Evolutionary conservation across 1,140 invertebrate genomes (phyloP).

Genomic region (Eupeodes corollae): DNA sequence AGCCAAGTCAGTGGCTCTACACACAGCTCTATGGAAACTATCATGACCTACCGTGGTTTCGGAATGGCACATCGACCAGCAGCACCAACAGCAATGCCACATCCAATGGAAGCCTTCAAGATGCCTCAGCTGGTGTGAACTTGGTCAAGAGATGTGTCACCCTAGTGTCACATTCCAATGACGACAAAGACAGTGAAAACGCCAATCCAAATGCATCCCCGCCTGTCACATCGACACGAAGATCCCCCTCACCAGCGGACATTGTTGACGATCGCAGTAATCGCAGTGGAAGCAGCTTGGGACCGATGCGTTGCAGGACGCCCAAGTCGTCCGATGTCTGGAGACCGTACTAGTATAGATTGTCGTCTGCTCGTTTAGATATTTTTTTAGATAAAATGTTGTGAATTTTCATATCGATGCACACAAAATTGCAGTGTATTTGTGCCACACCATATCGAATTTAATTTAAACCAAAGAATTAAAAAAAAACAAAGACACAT

Average conservation of each 20-base stretch:
- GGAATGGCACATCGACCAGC: constrained; percentile 14
- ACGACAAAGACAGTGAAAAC: constrained; percentile 22
- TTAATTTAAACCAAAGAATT: not conserved
- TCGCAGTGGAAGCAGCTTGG: constrained; percentile 10
- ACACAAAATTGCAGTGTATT: not conserved
- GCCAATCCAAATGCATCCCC: constrained; percentile 32
- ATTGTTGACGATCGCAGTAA: constrained; percentile 10
- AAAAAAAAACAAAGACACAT: not conserved
- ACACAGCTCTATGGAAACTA: constrained; percentile 54
- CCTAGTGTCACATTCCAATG: constrained; percentile 29
- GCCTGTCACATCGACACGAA: constrained; percentile 29
- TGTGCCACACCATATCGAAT: not conserved
- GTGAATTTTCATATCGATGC: not conserved
- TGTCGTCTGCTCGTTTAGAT: not conserved
- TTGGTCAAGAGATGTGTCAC: constrained; percentile 32
- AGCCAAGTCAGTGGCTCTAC: constrained; percentile 61
- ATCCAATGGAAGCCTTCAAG: not conserved
- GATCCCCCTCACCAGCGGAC: constrained; percentile 30
- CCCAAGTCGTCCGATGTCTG: constrained; percentile 35
- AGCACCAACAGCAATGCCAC: not conserved
- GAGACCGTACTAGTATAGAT: constrained; percentile 31
- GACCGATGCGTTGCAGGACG: constrained; percentile 29
- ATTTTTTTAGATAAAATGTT: not conserved
- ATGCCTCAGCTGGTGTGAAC: constrained; percentile 19
- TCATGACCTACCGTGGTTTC: constrained; percentile 48